Percentiles rank a stretch among this genome's conserved stretches.
phyloP scores from a whole-genome alignment of 2,113 vertebrate genomes.

The Rhea pennata region DNA sequence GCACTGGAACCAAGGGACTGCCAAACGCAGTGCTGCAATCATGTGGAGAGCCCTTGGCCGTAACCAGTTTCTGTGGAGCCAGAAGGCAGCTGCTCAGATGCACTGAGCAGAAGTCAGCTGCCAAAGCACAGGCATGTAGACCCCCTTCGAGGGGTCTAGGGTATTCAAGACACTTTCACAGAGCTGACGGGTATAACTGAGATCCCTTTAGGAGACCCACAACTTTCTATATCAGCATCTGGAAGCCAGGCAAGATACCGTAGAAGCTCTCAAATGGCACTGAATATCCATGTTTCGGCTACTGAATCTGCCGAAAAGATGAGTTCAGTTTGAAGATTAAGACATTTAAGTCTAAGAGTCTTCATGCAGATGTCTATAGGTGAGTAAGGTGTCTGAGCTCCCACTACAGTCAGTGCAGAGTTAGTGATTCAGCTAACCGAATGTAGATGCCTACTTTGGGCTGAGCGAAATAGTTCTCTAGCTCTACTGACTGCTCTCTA shows the following conservation, averaged over 20 bases:
- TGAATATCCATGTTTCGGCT: not conserved
- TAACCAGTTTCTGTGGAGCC: not conserved
- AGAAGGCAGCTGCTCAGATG: not conserved
- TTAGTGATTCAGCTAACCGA: not conserved
- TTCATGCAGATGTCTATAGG: not conserved
- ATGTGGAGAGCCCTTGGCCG: fast-evolving
- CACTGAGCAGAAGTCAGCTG: not conserved
- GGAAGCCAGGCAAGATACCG: not conserved
- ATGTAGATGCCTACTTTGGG: not conserved
- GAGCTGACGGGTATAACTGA: not conserved
- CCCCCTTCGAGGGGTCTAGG: not conserved
- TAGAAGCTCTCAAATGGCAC: not conserved
- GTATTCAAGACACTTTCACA: not conserved
- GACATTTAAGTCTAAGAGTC: not conserved
- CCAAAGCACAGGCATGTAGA: not conserved
- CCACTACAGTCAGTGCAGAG: not conserved
- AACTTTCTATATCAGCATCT: not conserved
- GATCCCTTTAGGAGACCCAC: fast-evolving
- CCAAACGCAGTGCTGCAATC: not conserved
- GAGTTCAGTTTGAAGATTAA: not conserved
- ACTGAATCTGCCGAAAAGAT: not conserved
- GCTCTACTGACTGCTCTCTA: not conserved
- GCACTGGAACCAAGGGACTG: not conserved
- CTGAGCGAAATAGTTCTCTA: not conserved
- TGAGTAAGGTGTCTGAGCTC: not conserved